Percentiles rank a stretch among this genome's conserved stretches.
These are phyloP conservation scores for Pyrrhia umbra DNA, from an alignment of 2,888 invertebrate species.

Conservation along the genomic window DNA sequence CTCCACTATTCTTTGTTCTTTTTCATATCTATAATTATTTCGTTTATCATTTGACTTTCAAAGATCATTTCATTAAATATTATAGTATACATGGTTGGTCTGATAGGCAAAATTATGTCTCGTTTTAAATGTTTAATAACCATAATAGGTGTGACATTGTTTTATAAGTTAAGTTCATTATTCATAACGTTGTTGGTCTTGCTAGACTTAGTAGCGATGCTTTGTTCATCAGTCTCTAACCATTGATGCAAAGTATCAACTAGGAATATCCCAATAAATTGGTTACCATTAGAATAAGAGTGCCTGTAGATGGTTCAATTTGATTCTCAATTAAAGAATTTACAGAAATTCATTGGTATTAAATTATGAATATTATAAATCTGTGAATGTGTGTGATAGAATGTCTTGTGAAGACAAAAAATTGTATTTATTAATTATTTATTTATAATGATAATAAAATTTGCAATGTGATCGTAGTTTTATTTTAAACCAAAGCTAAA, in stretches of 20 bases:
- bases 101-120: neutral
- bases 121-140: neutral
- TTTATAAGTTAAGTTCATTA: neutral
- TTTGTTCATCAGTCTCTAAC: neutral
- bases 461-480: slow-evolving; percentile 50
- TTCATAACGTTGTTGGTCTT: slow-evolving; percentile 6
- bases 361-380: slow-evolving; percentile 19
- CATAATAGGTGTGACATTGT: neutral
- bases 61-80: too few relatives aligned
- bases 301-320: neutral
- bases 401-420: slow-evolving; percentile 67
- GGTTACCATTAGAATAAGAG: slow-evolving; percentile 12
- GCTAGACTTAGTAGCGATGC: neutral
- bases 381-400: slow-evolving; percentile 61
- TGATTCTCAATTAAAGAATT: neutral
- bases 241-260: neutral
- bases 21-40: too few relatives aligned
- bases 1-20: too few relatives aligned
- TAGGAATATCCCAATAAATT: too few relatives aligned
- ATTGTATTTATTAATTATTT: slow-evolving; percentile 59
- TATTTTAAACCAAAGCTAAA: neutral
- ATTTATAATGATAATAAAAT: slow-evolving; percentile 43
- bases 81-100: too few relatives aligned
- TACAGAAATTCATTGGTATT: too few relatives aligned
- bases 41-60: too few relatives aligned